Conservation (phyloP, 1,140 invertebrate genomes). For the Calliphora vicina region DNA sequence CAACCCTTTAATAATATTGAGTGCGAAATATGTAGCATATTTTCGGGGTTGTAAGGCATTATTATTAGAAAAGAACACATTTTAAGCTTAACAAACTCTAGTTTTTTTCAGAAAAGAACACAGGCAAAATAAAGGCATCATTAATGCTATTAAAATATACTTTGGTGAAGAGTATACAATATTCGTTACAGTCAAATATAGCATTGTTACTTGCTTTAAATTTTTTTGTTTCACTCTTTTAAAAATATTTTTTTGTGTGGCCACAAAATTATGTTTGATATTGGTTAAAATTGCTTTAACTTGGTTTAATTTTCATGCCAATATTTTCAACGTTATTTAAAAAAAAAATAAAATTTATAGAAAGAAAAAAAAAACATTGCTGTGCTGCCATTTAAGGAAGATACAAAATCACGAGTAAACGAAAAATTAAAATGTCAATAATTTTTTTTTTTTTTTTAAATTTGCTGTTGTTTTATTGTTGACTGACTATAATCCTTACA, state of each 20-base stretch:
- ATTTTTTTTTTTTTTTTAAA: not conserved
- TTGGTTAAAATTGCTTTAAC: not conserved
- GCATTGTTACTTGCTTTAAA: too few species aligned
- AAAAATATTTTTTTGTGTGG: not conserved
- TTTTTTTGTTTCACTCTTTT: too few species aligned
- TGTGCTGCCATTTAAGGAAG: not conserved
- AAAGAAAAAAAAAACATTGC: not conserved
- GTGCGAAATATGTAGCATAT: too few species aligned
- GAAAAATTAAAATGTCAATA: conserved; percentile 17
- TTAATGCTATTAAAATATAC: too few species aligned
- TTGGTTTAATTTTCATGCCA: not conserved
- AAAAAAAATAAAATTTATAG: not conserved
- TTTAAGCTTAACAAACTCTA: too few species aligned
- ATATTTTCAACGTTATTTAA: not conserved
- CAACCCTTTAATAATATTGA: too few species aligned
- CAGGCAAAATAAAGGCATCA: too few species aligned
- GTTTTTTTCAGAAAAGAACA: too few species aligned
- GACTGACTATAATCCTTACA: conserved; percentile 20
- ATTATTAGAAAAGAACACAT: too few species aligned
- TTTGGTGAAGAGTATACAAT: too few species aligned
- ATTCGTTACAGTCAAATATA: too few species aligned
- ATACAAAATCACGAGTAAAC: not conserved
- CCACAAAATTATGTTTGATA: conserved; percentile 9
- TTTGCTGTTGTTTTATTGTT: not conserved
- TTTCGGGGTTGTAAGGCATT: too few species aligned